Percentiles rank a stretch among this genome's conserved stretches.
phyloP scores from a whole-genome alignment of 2,797 vertebrate species.

The Scleropages formosus region DNA sequence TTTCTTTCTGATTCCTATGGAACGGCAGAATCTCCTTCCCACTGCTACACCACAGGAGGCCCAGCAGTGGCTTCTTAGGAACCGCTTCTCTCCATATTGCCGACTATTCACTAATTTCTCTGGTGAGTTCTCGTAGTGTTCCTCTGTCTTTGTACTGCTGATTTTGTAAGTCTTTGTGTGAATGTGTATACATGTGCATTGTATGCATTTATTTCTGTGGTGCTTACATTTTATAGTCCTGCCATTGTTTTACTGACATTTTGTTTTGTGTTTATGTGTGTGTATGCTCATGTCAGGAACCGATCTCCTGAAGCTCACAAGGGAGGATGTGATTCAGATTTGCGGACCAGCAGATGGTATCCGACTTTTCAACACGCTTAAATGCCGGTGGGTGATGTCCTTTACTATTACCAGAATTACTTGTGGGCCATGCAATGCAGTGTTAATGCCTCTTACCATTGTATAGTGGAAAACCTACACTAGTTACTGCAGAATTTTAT shows the following conservation, averaged over 20 bases:
- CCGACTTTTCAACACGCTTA: constrained; percentile 91
- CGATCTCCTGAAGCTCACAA: constrained; percentile 89
- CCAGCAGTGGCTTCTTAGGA: constrained; percentile 93
- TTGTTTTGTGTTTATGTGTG: not conserved
- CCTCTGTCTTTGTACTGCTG: not conserved
- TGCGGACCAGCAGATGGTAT: constrained; percentile 96
- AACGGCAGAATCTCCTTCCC: constrained; percentile 89
- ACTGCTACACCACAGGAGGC: constrained; percentile 89
- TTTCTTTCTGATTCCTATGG: constrained; percentile 41
- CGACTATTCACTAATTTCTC: constrained; percentile 95
- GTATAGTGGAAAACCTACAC: too few species aligned
- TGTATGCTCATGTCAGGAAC: constrained; percentile 65
- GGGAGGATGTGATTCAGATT: constrained; percentile 96
- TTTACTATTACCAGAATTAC: not conserved
- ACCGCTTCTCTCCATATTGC: constrained; percentile 89
- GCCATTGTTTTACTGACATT: not conserved
- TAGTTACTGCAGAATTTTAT: not conserved
- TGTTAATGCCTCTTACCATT: not conserved
- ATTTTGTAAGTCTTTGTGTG: too few species aligned
- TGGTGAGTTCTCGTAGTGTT: constrained; percentile 63
- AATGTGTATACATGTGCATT: not conserved
- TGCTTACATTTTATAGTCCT: constrained; percentile 1
- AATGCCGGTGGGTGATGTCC: constrained; percentile 77
- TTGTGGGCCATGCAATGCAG: not conserved
- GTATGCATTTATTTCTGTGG: too few species aligned